A percentile compares a stretch with the other conserved stretches of the same genome.
Evolutionary conservation across 2,113 vertebrate species (phyloP).

Genomic region (Varanus salvator): DNA sequence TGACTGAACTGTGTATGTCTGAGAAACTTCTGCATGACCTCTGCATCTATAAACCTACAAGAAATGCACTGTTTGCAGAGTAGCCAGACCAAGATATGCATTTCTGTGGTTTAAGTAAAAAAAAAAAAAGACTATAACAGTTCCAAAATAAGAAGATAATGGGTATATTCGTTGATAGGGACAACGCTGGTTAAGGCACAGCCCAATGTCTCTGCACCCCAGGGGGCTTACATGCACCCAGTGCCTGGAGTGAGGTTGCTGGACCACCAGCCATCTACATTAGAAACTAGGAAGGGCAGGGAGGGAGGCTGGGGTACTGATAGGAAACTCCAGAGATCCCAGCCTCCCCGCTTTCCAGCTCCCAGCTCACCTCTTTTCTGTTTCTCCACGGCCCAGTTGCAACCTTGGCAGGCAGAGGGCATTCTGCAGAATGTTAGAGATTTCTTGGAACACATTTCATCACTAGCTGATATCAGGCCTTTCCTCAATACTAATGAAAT

Average conservation of each 20-base stretch:
- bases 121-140: background rate
- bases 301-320: too few species aligned
- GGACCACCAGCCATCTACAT: too few species aligned
- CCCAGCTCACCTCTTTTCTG: too few species aligned
- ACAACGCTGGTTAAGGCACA: background rate
- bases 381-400: too few species aligned
- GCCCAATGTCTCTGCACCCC: too few species aligned
- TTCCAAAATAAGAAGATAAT: rapidly evolving
- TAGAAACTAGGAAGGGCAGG: too few species aligned
- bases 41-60: rapidly evolving
- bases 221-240: too few species aligned
- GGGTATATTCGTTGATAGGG: background rate
- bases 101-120: background rate
- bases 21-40: background rate
- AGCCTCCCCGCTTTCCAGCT: too few species aligned
- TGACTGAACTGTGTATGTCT: too few species aligned
- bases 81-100: background rate
- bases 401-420: too few species aligned
- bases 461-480: background rate
- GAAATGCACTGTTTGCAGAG: background rate
- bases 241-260: too few species aligned
- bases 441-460: background rate
- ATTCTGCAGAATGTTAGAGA: background rate
- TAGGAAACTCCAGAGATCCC: too few species aligned
- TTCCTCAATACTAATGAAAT: background rate